Percentiles rank a stretch among this genome's conserved stretches.
Conservation (phyloP, 2,888 invertebrate genomes). For the Horisme vitalbata region DNA sequence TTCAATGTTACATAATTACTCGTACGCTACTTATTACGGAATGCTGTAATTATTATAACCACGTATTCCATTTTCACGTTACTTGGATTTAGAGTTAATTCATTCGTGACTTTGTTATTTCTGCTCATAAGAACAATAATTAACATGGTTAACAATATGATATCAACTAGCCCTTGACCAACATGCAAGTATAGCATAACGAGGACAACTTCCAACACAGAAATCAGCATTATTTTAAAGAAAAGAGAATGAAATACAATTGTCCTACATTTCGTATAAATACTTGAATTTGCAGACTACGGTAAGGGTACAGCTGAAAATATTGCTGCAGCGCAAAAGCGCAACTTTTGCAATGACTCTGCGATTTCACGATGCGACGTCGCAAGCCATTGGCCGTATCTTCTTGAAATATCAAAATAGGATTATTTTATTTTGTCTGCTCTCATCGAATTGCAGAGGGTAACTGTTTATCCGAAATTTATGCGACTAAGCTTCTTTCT, state of each 20-base stretch:
- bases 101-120: slow-evolving; percentile 31
- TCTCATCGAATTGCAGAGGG: slow-evolving; percentile 43
- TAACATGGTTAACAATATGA: slow-evolving; percentile 23
- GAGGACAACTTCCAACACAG: slow-evolving; percentile 15
- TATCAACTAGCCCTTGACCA: slow-evolving; percentile 31
- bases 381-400: slow-evolving; percentile 51
- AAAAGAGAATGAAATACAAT: slow-evolving; percentile 18
- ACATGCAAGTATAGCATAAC: slow-evolving; percentile 25
- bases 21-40: neutral
- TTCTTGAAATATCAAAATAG: slow-evolving; percentile 64
- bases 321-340: slow-evolving; percentile 59
- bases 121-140: slow-evolving; percentile 13
- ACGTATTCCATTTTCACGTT: neutral
- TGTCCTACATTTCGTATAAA: slow-evolving; percentile 41
- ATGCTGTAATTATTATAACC: slow-evolving; percentile 6
- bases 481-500: slow-evolving; percentile 29
- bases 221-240: slow-evolving; percentile 7
- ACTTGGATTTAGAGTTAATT: slow-evolving; percentile 17
- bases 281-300: slow-evolving; percentile 43
- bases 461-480: slow-evolving; percentile 42
- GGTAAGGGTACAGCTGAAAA: slow-evolving; percentile 56
- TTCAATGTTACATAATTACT: neutral
- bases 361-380: slow-evolving; percentile 51
- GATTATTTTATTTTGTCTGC: slow-evolving; percentile 60
- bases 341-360: slow-evolving; percentile 66